Evolutionary conservation across 2,888 invertebrate species (phyloP), one percentile per base, ranked within the genome.

Genomic region (Synanthedon vespiformis): DNA sequence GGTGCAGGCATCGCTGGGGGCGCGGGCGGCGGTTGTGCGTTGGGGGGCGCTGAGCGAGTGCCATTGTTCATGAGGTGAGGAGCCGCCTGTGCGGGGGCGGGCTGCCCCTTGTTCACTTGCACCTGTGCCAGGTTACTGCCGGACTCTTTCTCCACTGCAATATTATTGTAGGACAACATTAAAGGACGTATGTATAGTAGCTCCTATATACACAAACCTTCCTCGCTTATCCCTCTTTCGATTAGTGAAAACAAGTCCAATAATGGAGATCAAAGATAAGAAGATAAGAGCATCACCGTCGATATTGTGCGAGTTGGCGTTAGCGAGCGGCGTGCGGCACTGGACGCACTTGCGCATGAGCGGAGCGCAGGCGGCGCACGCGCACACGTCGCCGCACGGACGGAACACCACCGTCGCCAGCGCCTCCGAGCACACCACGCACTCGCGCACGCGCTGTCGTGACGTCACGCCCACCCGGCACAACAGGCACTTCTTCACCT

Each of bases 321-420:
- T 51, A 44, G 8, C 18, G 18, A 98, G 95, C 75, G 94, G 94
- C 50, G 94, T 92, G 65, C 97, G 92, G 81, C 98, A 98, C 77
- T 95, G 93, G 13, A 98, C 96, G 87, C 98, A 98, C 88, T 98
- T 98, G 89, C 97, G 97, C 97, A 98, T 97, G 65, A 98, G 91
- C 59, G 93, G 92, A 57, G 97, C 95, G 85, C 98, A 98, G 64
- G 92, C 72, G 49, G 79, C 81, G 88, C 96, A 96, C 16, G 95
- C 95, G 86, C 94, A 94, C 92, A 98, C 96, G 86, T 98, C 97
- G 52, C 95, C 94, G 85, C 98, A 98, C 27, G 98, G 98, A 62
- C 95, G 94, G 89, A 97, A 98, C 74, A 98, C 90, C 53, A 97
- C 94, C 16, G 95, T 92, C 22, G 98, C 95, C 68, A 95, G 94